Conservation (phyloP, 2,797 vertebrate genomes). For the Siniperca scherzeri region DNA sequence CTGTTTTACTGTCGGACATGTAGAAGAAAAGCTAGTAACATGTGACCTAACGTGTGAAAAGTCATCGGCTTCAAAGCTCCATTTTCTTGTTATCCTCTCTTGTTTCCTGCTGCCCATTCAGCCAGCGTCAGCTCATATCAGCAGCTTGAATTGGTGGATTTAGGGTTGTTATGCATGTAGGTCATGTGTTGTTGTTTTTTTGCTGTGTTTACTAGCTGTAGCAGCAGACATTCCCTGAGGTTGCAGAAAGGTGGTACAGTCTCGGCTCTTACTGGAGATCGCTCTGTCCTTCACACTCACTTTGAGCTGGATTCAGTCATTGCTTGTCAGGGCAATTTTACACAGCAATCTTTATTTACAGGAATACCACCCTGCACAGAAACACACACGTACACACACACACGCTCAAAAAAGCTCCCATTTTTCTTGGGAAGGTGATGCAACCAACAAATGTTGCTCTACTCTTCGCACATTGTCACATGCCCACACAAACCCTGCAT, state of each 20-base stretch:
- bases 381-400: neutral
- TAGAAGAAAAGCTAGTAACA: conserved; percentile 17
- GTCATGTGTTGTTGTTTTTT: conserved; percentile 49
- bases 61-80: conserved; percentile 13
- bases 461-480: neutral
- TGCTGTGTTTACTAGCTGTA: conserved; percentile 48
- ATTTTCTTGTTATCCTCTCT: conserved; percentile 27
- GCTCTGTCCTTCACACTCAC: conserved; percentile 73
- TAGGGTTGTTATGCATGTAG: conserved; percentile 64
- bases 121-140: conserved; percentile 56
- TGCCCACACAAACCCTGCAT: neutral
- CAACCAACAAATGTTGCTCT: conserved; percentile 12
- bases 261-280: conserved; percentile 45
- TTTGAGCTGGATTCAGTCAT: conserved; percentile 65
- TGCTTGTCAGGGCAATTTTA: conserved; percentile 56
- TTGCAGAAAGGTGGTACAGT: conserved; percentile 58
- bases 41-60: conserved; percentile 25
- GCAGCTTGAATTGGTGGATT: conserved; percentile 41
- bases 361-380: conserved; percentile 25
- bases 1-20: conserved; percentile 18
- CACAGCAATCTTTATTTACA: conserved; percentile 61
- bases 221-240: conserved; percentile 68
- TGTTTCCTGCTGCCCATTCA: conserved; percentile 44
- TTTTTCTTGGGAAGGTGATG: conserved; percentile 16
- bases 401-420: neutral